Conservation (phyloP, 1,140 invertebrate species). For the Calephelis virginiensis region DNA sequence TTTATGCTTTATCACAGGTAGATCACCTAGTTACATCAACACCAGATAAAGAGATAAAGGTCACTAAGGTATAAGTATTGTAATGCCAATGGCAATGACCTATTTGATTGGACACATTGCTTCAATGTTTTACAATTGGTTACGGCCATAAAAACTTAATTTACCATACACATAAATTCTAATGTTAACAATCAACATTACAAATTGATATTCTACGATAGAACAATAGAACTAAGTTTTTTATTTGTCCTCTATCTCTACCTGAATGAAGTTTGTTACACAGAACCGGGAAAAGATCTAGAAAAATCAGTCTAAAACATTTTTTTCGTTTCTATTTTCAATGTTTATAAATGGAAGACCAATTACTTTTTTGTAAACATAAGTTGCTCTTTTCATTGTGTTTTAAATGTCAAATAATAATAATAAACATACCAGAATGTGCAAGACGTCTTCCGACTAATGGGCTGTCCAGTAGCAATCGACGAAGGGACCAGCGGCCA, state of each 20-base stretch:
- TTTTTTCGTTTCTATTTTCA: neutral
- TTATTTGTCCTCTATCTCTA: neutral
- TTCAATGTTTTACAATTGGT: conserved; percentile 53
- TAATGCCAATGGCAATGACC: conserved; percentile 46
- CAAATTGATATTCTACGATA: conserved; percentile 3
- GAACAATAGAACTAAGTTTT: neutral
- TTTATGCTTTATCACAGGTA: neutral
- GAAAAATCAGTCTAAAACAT: no score
- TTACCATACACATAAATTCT: conserved; percentile 11
- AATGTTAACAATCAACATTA: conserved; percentile 3
- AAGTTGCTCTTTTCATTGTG: neutral
- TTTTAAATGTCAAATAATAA: no score
- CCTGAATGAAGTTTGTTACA: no score
- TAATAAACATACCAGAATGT: conserved; percentile 54
- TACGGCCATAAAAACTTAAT: conserved; percentile 40
- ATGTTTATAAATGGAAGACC: neutral
- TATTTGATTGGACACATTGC: conserved; percentile 46
- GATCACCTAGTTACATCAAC: neutral
- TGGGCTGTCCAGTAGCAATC: conserved; percentile 64
- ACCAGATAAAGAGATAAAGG: conserved; percentile 26
- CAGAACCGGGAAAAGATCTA: no score
- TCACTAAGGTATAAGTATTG: conserved; percentile 29
- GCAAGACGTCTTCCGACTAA: conserved; percentile 67
- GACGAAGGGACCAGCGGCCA: conserved; percentile 64
- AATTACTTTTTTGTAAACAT: neutral